phyloP scores from a whole-genome alignment of 2,113 vertebrate genomes.

The Leuciscus idus region DNA sequence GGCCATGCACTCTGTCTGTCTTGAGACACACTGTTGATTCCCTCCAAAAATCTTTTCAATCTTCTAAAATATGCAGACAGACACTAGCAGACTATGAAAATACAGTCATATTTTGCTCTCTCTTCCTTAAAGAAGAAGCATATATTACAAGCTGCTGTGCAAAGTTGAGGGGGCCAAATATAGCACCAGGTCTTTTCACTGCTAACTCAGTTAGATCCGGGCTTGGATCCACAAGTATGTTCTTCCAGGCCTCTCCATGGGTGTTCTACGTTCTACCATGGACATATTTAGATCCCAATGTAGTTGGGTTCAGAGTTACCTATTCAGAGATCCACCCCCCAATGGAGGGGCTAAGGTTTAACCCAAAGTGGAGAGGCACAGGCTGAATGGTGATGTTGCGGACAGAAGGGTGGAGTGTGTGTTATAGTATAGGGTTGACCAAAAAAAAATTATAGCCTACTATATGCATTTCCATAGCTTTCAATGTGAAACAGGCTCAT shows the following conservation, averaged over 20 bases:
- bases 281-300: neutral
- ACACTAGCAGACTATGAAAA: neutral
- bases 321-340: neutral
- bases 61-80: conserved; percentile 33
- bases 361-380: neutral
- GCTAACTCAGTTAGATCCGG: neutral
- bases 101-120: neutral
- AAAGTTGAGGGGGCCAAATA: neutral
- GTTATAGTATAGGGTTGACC: neutral
- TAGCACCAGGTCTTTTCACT: neutral
- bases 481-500: neutral
- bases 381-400: neutral
- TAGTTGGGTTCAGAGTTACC: neutral
- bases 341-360: neutral
- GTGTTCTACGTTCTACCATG: neutral
- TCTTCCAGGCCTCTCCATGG: neutral
- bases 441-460: neutral
- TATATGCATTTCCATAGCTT: neutral
- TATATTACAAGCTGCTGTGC: neutral
- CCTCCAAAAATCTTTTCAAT: conserved; percentile 43
- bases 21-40: conserved; percentile 43
- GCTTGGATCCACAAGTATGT: neutral
- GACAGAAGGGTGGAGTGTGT: neutral
- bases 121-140: neutral
- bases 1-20: neutral